phyloP scores from a whole-genome alignment of 2,888 invertebrate genomes.

The Amblyjoppa proteus region DNA sequence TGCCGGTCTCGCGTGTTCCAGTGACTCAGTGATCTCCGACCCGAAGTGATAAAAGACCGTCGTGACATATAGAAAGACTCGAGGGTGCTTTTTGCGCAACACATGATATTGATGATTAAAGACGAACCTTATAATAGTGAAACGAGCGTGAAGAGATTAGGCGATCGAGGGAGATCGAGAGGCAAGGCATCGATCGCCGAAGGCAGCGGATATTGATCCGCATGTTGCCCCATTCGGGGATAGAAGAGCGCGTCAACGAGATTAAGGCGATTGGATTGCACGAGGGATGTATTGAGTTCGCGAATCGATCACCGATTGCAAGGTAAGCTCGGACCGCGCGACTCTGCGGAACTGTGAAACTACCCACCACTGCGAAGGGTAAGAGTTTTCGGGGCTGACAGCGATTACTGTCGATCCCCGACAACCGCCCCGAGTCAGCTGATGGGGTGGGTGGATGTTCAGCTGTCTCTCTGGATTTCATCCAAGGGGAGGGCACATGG shows the following conservation, averaged over 20 bases:
- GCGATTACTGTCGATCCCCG: background rate
- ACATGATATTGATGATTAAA: background rate
- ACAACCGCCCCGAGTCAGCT: background rate
- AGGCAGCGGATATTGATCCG: conserved; percentile 39
- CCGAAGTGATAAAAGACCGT: background rate
- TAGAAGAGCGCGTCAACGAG: conserved; percentile 50
- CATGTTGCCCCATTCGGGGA: conserved; percentile 52
- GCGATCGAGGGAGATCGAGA: background rate
- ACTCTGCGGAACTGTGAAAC: background rate
- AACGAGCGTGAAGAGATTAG: background rate
- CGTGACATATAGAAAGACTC: background rate
- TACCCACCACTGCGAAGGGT: background rate
- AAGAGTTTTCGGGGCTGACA: background rate
- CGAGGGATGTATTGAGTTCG: conserved; percentile 64
- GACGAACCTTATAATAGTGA: background rate
- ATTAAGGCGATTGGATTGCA: conserved; percentile 26
- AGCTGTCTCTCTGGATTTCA: background rate
- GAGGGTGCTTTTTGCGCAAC: background rate
- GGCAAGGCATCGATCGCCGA: background rate
- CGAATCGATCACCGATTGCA: conserved; percentile 62
- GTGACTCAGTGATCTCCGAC: conserved; percentile 35
- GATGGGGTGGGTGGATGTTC: background rate
- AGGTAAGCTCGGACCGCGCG: conserved; percentile 31
- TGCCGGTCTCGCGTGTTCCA: conserved; percentile 41
- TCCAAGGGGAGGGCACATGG: background rate